Evolutionary conservation across 2,797 vertebrate species (phyloP).

Genomic region (Parauchenoglanis punctatus): DNA sequence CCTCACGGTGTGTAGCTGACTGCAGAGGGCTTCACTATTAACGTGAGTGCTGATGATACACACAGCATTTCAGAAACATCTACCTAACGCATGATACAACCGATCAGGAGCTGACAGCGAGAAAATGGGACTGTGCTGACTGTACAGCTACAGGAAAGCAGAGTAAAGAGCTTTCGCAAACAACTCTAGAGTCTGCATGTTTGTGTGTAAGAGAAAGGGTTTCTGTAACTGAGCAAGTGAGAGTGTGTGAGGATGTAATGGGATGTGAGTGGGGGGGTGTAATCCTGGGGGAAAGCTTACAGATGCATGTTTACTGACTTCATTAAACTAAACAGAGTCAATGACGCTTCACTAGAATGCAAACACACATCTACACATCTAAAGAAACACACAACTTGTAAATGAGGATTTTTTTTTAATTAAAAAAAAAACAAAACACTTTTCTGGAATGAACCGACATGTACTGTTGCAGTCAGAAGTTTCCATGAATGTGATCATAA

Average conservation of each 20-base stretch:
- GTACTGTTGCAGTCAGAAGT: too few relatives aligned
- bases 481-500: too few relatives aligned
- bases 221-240: background rate
- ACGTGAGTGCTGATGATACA: constrained; percentile 31
- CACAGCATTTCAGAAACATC: constrained; percentile 13
- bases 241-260: background rate
- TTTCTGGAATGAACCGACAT: background rate
- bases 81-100: constrained; percentile 34
- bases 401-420: background rate
- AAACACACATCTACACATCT: constrained; percentile 1
- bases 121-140: constrained; percentile 31
- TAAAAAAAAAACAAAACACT: background rate
- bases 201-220: background rate
- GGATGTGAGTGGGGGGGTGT: background rate
- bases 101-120: constrained; percentile 23
- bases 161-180: constrained; percentile 8
- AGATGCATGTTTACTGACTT: background rate
- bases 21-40: constrained; percentile 9
- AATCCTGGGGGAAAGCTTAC: constrained; percentile 1
- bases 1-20: background rate
- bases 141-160: constrained; percentile 9
- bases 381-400: background rate
- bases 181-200: too few relatives aligned
- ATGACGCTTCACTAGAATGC: background rate
- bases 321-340: background rate